Base-by-base conservation (phyloP, 2,113 vertebrate genomes). In the Saiga tatarica region DNA sequence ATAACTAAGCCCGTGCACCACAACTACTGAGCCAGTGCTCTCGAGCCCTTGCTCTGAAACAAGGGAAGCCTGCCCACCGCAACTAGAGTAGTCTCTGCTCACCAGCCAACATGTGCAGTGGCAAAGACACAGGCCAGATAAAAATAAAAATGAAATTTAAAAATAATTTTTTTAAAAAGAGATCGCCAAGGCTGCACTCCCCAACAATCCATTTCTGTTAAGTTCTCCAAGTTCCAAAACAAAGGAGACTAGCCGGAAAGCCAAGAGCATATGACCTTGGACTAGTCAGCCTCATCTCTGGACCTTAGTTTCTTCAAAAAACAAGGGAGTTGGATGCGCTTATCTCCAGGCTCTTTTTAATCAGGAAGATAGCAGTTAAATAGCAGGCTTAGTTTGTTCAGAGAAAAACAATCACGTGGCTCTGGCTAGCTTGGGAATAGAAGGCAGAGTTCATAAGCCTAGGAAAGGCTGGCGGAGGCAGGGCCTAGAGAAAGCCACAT, bases 251-350 rank as follows among this genome's bases (percentile, higher is more conserved):
- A 36, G 36, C 50, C 33, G 64, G 52, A 85, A 30, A 79, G 60
- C 60, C 28, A 36, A 87, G 9, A 76, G 25, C 53, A 23, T 62
- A 53, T 84, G 67, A 74, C 83, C 62, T 67, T 45, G 57, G 50
- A 81, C 85, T 79, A 23, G 30, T 85, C 55, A 92, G 52, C 21
- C 42, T 57, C 15, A 6, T 89, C 47, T 84, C n/a, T 45, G 39
- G 53, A 83, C 55, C 55, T 96, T 39, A 33, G 33, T 86, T 85
- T 96, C 85, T 96, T 88, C 84, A 89, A 76, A 82, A 82, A 89
- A 74, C 50, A 50, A 59, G 71, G 53, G 16, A 45, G n/a, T 28
- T 60, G n/a, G 84, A 11, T 26, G 84, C 52, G 21, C 39, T 88
- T 74, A 62, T 81, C 57, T 87, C n/a, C 55, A 87, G 53, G 78